A percentile compares a stretch with the other conserved stretches of the same genome.
These are phyloP conservation scores for Apoda limacodes DNA, from an alignment of 2,888 invertebrate species.

Conservation along the genomic window DNA sequence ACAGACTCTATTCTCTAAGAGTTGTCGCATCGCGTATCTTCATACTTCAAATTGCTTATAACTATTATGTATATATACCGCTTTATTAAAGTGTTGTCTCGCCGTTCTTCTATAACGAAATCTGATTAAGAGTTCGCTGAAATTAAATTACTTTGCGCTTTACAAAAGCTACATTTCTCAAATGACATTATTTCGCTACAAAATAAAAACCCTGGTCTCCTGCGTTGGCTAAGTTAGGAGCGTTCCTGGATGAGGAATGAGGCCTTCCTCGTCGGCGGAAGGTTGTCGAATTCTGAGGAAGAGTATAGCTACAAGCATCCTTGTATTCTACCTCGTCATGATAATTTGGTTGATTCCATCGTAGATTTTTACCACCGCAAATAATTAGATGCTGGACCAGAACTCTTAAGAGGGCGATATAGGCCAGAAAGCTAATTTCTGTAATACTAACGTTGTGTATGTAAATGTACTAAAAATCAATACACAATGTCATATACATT, in stretches of 20 bases:
- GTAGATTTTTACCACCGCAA: too few species aligned
- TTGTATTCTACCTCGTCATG: constrained; percentile 1
- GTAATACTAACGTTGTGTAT: too few species aligned
- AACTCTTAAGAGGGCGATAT: too few species aligned
- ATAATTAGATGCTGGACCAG: too few species aligned
- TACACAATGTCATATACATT: too few species aligned
- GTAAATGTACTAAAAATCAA: too few species aligned
- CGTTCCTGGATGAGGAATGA: constrained; percentile 5
- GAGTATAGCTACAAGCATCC: constrained; percentile 11
- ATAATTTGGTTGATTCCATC: too few species aligned
- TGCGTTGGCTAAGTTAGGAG: constrained; percentile 1
- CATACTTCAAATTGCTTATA: constrained; percentile 1
- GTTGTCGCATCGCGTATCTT: too few species aligned
- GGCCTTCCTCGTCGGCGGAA: constrained; percentile 6
- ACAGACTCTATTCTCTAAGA: too few species aligned
- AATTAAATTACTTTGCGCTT: neutral
- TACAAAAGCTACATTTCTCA: too few species aligned
- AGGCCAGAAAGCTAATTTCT: too few species aligned
- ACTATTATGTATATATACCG: constrained; percentile 4
- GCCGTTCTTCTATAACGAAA: neutral
- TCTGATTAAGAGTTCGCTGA: constrained; percentile 3
- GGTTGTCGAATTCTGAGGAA: constrained; percentile 2
- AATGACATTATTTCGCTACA: too few species aligned
- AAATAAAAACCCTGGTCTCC: constrained; percentile 2
- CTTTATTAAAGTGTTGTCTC: constrained; percentile 3